phyloP scores from a whole-genome alignment of 2,888 invertebrate species.

The Nineta flava region DNA sequence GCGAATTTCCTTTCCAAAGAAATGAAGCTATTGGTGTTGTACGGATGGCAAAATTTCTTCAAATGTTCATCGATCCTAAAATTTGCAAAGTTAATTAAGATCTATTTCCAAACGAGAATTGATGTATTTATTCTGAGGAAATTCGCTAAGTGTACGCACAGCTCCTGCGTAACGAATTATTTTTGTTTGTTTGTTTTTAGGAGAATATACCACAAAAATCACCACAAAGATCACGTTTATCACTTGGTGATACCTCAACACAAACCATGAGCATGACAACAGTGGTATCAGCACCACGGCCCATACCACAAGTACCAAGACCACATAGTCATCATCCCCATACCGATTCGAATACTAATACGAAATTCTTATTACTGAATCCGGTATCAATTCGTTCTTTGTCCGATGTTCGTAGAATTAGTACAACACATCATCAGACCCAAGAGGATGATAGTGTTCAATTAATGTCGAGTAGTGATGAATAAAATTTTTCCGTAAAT shows the following conservation, averaged over 20 bases:
- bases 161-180: too few relatives aligned
- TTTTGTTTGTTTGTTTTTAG: neutral
- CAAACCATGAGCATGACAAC: too few relatives aligned
- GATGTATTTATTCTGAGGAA: too few relatives aligned
- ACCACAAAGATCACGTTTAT: conserved; percentile 10
- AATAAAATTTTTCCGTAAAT: neutral
- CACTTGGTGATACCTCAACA: conserved; percentile 15
- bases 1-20: too few relatives aligned
- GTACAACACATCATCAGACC: conserved; percentile 18
- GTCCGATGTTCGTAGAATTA: conserved; percentile 35
- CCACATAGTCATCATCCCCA: conserved; percentile 20
- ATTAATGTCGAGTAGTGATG: conserved; percentile 30
- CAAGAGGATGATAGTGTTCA: conserved; percentile 31
- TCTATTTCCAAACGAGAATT: too few relatives aligned
- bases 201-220: conserved; percentile 5
- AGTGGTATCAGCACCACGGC: conserved; percentile 18
- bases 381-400: conserved; percentile 34
- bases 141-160: too few relatives aligned
- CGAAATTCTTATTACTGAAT: conserved; percentile 34
- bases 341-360: conserved; percentile 16
- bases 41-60: too few relatives aligned
- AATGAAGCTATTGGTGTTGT: too few relatives aligned
- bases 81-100: too few relatives aligned
- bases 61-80: too few relatives aligned
- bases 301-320: conserved; percentile 19